Evolutionary conservation across 2,113 vertebrate species (phyloP).

Genomic region (Globicephala melas): DNA sequence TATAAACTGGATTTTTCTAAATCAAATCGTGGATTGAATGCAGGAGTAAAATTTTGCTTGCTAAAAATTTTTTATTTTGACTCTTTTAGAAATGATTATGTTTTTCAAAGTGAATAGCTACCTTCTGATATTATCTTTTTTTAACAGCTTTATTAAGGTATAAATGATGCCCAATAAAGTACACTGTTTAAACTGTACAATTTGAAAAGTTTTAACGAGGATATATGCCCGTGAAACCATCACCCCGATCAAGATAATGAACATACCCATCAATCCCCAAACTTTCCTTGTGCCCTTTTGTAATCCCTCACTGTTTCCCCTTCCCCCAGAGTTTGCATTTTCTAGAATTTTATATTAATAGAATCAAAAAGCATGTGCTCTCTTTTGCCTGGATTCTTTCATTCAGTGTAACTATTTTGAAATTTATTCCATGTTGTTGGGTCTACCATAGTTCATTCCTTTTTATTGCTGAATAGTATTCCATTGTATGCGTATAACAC

Average conservation of each 20-base stretch:
- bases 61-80: not conserved
- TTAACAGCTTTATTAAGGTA: not conserved
- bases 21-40: not conserved
- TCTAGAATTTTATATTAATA: not conserved
- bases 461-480: not conserved
- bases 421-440: not conserved
- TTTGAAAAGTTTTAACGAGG: not conserved
- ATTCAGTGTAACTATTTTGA: not conserved
- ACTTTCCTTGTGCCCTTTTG: not conserved
- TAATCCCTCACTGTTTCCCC: not conserved
- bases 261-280: not conserved
- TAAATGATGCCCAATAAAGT: not conserved
- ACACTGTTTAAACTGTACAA: not conserved
- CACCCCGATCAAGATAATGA: not conserved
- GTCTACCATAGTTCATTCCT: not conserved
- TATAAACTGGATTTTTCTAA: not conserved
- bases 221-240: not conserved
- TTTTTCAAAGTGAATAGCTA: not conserved
- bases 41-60: not conserved
- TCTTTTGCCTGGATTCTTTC: not conserved
- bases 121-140: not conserved
- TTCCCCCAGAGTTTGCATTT: not conserved
- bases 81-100: not conserved
- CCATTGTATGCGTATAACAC: not conserved
- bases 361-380: not conserved